Percentiles rank a stretch among this genome's conserved stretches.
phyloP scores from a whole-genome alignment of 2,888 invertebrate genomes.

The Cheilosia vernalis region DNA sequence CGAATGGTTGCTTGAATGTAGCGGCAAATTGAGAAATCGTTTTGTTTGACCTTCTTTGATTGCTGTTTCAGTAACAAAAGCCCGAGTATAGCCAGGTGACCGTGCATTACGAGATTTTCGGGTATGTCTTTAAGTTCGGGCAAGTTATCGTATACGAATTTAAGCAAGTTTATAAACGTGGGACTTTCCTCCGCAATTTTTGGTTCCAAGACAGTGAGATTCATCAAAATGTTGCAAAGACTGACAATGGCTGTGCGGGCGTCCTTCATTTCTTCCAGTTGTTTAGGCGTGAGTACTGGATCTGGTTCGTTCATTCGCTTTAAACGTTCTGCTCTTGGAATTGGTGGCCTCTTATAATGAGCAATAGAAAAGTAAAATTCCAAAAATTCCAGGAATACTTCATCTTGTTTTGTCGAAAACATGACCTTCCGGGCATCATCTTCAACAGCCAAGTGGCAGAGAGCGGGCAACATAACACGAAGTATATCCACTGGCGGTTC shows the following conservation, averaged over 20 bases:
- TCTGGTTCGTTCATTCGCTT: slow-evolving; percentile 90
- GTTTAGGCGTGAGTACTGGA: slow-evolving; percentile 89
- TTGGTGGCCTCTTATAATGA: slow-evolving; percentile 91
- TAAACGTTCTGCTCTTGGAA: slow-evolving; percentile 91
- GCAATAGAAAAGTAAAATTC: slow-evolving; percentile 94
- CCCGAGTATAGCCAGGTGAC: slow-evolving; percentile 93
- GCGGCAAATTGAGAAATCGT: slow-evolving; percentile 94
- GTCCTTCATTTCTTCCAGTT: slow-evolving; percentile 92
- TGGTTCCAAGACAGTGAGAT: slow-evolving; percentile 93
- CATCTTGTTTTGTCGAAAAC: slow-evolving; percentile 90
- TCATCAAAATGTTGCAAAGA: slow-evolving; percentile 96
- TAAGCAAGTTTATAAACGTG: slow-evolving; percentile 91
- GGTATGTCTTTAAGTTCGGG: slow-evolving; percentile 92
- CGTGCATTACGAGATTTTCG: slow-evolving; percentile 93
- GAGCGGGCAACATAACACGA: slow-evolving; percentile 92
- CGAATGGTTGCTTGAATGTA: slow-evolving; percentile 95
- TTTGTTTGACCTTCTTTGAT: slow-evolving; percentile 92
- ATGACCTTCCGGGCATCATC: slow-evolving; percentile 93
- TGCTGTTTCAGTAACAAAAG: slow-evolving; percentile 92
- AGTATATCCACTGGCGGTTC: slow-evolving; percentile 88
- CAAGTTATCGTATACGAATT: slow-evolving; percentile 93
- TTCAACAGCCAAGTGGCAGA: slow-evolving; percentile 96
- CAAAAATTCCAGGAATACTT: slow-evolving; percentile 90
- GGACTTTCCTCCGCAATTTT: slow-evolving; percentile 91
- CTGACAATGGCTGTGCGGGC: slow-evolving; percentile 93